phyloP scores from a whole-genome alignment of 1,140 invertebrate genomes.

The Bombus consobrinus region DNA sequence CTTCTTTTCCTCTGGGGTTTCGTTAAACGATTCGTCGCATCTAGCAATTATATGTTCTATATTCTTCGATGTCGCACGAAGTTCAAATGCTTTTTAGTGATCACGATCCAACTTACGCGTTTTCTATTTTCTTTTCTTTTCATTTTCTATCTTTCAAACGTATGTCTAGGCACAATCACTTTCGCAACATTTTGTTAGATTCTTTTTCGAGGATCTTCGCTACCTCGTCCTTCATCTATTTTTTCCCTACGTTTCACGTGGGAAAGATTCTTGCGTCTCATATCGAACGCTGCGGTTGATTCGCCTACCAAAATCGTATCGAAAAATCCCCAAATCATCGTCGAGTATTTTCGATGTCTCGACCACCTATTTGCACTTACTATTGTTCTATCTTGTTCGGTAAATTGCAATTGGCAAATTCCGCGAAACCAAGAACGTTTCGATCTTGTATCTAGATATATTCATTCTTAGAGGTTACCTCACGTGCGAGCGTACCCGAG shows the following conservation, averaged over 20 bases:
- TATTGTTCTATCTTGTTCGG: background rate
- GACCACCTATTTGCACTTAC: background rate
- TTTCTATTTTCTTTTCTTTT: background rate
- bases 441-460: background rate
- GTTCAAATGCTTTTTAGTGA: slow-evolving; percentile 37
- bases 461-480: background rate
- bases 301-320: background rate
- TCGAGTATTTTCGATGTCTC: background rate
- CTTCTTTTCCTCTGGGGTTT: slow-evolving; percentile 25
- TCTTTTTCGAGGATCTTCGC: background rate
- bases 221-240: background rate
- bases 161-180: slow-evolving; percentile 66
- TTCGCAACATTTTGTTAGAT: slow-evolving; percentile 52
- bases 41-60: slow-evolving; percentile 49
- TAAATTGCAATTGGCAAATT: background rate
- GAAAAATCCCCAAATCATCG: background rate
- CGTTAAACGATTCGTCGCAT: slow-evolving; percentile 34
- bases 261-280: background rate
- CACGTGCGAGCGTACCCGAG: too few relatives aligned
- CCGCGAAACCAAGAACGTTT: background rate
- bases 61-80: slow-evolving; percentile 55
- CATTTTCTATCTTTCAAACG: background rate
- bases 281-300: background rate
- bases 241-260: background rate
- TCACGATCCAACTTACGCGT: slow-evolving; percentile 23